phyloP scores from a whole-genome alignment of 2,888 invertebrate genomes.

The Caenorhabditis imperialis region DNA sequence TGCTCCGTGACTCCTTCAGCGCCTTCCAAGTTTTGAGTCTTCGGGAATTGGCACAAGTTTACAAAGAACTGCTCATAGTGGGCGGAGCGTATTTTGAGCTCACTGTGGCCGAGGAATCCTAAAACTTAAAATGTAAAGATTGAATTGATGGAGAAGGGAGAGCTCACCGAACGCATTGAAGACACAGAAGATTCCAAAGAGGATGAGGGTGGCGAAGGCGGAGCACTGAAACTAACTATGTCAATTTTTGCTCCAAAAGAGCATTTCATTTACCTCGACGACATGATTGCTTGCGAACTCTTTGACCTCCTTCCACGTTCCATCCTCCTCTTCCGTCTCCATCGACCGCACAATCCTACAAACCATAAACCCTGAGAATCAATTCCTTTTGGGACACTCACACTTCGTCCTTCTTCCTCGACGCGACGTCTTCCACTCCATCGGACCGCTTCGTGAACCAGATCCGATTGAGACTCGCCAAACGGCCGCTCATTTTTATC shows the following conservation, averaged over 20 bases:
- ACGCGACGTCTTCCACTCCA: too few relatives aligned
- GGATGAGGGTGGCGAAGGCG: conserved; percentile 12
- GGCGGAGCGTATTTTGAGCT: conserved; percentile 7
- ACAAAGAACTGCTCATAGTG: conserved; percentile 9
- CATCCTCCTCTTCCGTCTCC: conserved; percentile 12
- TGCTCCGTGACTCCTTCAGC: conserved; percentile 16
- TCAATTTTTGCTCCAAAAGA: too few relatives aligned
- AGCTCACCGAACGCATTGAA: conserved; percentile 38
- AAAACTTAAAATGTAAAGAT: too few relatives aligned
- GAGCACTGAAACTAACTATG: conserved; percentile 25
- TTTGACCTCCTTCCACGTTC: conserved; percentile 20
- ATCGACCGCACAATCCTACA: conserved; percentile 27
- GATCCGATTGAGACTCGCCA: conserved; percentile 6
- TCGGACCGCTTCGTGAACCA: conserved; percentile 31
- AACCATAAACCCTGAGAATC: not conserved
- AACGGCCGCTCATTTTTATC: conserved; percentile 12
- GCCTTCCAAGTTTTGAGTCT: conserved; percentile 21
- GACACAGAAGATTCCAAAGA: conserved; percentile 25
- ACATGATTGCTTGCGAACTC: conserved; percentile 19
- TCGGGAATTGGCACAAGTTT: conserved; percentile 26
- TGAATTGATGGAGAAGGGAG: too few relatives aligned
- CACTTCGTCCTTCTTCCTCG: conserved; percentile 6
- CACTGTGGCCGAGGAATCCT: conserved; percentile 30
- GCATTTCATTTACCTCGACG: conserved; percentile 15
- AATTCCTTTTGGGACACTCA: conserved; percentile 18